These are phyloP conservation scores for Ganaspis brasiliensis DNA, from an alignment of 2,888 invertebrate genomes.

Conservation along the genomic window DNA sequence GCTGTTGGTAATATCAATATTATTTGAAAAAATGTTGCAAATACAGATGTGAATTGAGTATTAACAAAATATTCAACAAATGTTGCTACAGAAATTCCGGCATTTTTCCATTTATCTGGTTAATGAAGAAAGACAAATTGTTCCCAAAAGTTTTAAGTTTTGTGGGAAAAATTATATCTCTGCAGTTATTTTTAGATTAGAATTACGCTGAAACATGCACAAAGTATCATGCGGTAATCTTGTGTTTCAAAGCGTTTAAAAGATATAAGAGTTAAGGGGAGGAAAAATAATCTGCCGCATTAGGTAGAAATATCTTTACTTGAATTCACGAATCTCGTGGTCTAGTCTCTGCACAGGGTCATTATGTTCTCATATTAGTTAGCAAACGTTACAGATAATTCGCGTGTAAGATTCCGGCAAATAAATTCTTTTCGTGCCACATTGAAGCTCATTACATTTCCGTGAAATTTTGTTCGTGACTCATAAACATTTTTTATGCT, in stretches of 20 bases:
- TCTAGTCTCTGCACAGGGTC: not conserved
- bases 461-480: not conserved
- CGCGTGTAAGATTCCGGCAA: not conserved
- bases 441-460: not conserved
- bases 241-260: not conserved
- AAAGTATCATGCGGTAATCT: not conserved
- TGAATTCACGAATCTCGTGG: not conserved
- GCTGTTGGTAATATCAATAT: too few relatives aligned
- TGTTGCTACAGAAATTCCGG: too few relatives aligned
- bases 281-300: not conserved
- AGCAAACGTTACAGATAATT: slow-evolving; percentile 8
- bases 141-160: too few relatives aligned
- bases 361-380: not conserved
- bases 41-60: too few relatives aligned
- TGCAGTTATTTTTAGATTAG: not conserved
- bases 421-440: slow-evolving; percentile 1
- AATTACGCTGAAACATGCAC: slow-evolving; percentile 8
- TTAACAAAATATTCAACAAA: too few relatives aligned
- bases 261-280: not conserved
- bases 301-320: too few relatives aligned
- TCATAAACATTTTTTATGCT: not conserved
- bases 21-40: too few relatives aligned
- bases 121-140: too few relatives aligned
- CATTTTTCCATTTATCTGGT: too few relatives aligned
- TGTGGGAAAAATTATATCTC: too few relatives aligned